Base-by-base conservation (phyloP, 2,888 invertebrate genomes). In the Tolmerus cingulatus region DNA sequence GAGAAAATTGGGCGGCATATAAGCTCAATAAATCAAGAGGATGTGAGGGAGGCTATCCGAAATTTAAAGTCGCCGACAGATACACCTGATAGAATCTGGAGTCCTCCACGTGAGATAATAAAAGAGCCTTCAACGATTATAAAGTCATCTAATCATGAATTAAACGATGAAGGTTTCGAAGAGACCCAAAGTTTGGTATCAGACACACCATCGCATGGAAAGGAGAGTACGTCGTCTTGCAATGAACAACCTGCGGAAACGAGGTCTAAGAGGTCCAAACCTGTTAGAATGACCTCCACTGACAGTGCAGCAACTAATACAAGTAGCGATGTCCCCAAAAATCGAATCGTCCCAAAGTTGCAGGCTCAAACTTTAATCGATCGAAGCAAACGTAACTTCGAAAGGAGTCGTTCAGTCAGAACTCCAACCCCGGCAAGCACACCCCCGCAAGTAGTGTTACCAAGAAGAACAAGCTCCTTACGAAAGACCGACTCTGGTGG, bases 121-220 rank as follows among this genome's bases (percentile, higher is more conserved):
- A 89, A 89, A 77, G 90, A 90, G 74, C 90, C 90, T 37, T 89
- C 90, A 34, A 74, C 90, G 14, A 87, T 90, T 27, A 90, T 90
- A 19, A 92, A 92, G 88, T 89, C 91, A 7, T 90, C 91, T 0
- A 91, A 91, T 87, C 92, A 91, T 87, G 97, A 97, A 90, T 91
- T 96, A 76, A 96, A 97, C 90, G 97, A 97, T 91, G 97, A 97
- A 93, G 97, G 97, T 9, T 97, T 97, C 90, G 97, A 97, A 91
- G 97, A 97, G 93, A 97, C 97, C 1, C 97, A 97, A 91, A 97
- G 97, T 91, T 93, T 97, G 85, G 96, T 97, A 90, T 97, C 97
- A 0, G 97, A 97, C 91, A 97, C 96, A 8, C 95, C 97, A 3
- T 97, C 97, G 77, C 97, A 97, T 90, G 97, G 97, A 74, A 93